phyloP scores from a whole-genome alignment of 2,113 vertebrate genomes.

The Columbina picui region DNA sequence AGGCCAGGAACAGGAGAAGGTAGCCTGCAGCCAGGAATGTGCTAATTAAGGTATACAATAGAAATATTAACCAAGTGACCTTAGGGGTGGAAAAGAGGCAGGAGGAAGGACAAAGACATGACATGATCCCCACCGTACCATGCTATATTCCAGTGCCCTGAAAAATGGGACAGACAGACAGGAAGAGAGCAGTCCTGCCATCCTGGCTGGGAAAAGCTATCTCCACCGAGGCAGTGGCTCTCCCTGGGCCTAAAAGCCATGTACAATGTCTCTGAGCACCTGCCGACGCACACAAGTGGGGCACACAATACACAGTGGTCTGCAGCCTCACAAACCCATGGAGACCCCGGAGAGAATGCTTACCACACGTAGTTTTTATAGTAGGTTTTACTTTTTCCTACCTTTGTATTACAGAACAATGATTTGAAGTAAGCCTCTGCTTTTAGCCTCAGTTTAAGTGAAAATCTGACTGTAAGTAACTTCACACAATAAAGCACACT shows the following conservation, averaged over 20 bases:
- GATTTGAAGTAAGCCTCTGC: not conserved
- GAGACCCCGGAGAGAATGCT: not conserved
- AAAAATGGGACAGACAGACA: not conserved
- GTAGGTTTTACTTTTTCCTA: not conserved
- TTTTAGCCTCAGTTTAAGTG: not conserved
- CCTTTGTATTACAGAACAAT: not conserved
- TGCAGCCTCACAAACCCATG: not conserved
- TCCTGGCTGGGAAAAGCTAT: not conserved
- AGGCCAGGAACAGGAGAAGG: not conserved
- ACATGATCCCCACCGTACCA: not conserved
- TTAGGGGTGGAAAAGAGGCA: not conserved
- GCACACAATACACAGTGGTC: not conserved
- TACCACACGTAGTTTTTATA: not conserved
- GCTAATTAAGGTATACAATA: slow-evolving; percentile 17
- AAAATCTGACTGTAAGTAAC: not conserved
- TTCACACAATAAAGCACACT: not conserved
- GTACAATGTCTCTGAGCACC: fast-evolving
- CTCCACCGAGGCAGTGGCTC: not conserved
- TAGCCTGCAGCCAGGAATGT: not conserved
- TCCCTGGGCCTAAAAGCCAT: not conserved
- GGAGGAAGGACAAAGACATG: not conserved
- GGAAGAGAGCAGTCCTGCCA: not conserved
- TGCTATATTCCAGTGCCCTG: not conserved
- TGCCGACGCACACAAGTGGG: fast-evolving
- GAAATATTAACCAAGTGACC: slow-evolving; percentile 36